phyloP scores from a whole-genome alignment of 2,888 invertebrate species.

The Leptura quadrifasciata region DNA sequence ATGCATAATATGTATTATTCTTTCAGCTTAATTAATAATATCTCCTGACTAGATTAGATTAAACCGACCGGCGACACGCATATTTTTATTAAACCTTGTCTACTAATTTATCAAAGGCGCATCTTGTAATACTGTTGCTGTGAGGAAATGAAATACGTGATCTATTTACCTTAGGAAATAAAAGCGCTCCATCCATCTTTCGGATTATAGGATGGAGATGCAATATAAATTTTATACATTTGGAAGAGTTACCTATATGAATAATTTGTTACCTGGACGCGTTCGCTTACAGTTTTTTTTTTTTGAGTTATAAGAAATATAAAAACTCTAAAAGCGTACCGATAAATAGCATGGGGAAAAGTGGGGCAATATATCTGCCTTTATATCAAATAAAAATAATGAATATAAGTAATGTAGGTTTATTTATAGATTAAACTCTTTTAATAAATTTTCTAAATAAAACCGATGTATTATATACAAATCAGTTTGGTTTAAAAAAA shows the following conservation, averaged over 20 bases:
- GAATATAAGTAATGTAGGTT: too few species aligned
- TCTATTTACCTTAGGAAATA: constrained; percentile 22
- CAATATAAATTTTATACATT: background rate
- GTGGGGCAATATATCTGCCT: too few species aligned
- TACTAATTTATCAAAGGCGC: constrained; percentile 20
- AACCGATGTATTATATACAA: too few species aligned
- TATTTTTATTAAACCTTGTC: constrained; percentile 32
- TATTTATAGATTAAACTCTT: too few species aligned
- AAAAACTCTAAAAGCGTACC: too few species aligned
- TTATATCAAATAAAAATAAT: too few species aligned
- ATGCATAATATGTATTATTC: constrained; percentile 38
- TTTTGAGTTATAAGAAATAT: too few species aligned
- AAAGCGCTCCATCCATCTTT: background rate
- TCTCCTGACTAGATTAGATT: constrained; percentile 21
- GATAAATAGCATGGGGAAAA: too few species aligned
- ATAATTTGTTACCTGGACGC: background rate
- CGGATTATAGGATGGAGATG: background rate
- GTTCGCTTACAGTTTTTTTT: background rate
- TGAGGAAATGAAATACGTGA: constrained; percentile 34
- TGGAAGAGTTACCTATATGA: background rate
- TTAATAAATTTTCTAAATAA: too few species aligned
- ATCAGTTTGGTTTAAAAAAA: too few species aligned
- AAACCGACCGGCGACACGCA: constrained; percentile 39
- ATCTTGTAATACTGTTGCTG: constrained; percentile 15
- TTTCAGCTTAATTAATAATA: constrained; percentile 44